These are phyloP conservation scores for Danio albolineatus DNA, from an alignment of 2,797 vertebrate genomes.

Conservation along the genomic window DNA sequence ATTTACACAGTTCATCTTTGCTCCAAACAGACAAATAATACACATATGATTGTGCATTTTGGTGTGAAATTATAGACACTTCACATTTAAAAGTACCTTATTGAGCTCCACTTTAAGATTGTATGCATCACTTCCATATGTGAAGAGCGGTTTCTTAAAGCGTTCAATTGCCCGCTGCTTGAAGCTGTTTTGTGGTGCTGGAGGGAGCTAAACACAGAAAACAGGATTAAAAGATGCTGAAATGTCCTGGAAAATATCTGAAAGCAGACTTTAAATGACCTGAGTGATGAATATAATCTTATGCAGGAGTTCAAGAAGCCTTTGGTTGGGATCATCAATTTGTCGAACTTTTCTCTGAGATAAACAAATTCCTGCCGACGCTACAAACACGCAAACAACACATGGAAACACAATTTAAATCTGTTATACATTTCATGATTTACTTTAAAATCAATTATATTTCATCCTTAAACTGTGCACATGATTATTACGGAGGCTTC, in stretches of 20 bases:
- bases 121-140: slow-evolving; percentile 82
- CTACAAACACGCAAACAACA: slow-evolving; percentile 62
- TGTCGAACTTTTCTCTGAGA: slow-evolving; percentile 89
- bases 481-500: background rate
- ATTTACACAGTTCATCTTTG: background rate
- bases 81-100: slow-evolving; percentile 78
- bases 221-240: slow-evolving; percentile 3
- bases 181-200: slow-evolving; percentile 79
- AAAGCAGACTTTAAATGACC: slow-evolving; percentile 67
- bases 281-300: slow-evolving; percentile 92
- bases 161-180: slow-evolving; percentile 84
- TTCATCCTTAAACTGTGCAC: slow-evolving; percentile 27
- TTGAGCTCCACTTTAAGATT: slow-evolving; percentile 88
- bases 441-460: slow-evolving; percentile 40
- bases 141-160: slow-evolving; percentile 93
- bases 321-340: slow-evolving; percentile 90
- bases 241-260: background rate
- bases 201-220: slow-evolving; percentile 82
- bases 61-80: no score
- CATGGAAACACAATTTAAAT: background rate
- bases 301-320: slow-evolving; percentile 89
- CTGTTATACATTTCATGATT: background rate
- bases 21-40: background rate
- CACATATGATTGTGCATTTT: no score
- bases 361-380: slow-evolving; percentile 84